Conservation (phyloP, 2,797 vertebrate genomes). For the Rhabdomys pumilio region DNA sequence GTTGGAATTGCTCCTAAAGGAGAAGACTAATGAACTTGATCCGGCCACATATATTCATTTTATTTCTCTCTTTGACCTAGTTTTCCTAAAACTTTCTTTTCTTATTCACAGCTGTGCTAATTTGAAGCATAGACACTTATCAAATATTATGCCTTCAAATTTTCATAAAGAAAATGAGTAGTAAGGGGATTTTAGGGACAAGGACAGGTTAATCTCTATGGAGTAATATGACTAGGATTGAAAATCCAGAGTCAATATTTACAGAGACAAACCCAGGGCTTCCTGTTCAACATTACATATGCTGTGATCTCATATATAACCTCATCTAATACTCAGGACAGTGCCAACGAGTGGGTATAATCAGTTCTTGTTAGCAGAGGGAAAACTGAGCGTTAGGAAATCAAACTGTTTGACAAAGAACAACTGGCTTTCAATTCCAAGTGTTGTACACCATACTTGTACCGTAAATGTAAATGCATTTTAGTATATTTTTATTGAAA, state of each 20-base stretch:
- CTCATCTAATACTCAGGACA: background rate
- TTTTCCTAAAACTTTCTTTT: slow-evolving; percentile 50
- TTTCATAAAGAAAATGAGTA: slow-evolving; percentile 26
- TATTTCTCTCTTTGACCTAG: slow-evolving; percentile 28
- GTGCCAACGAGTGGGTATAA: background rate
- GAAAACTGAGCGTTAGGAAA: background rate
- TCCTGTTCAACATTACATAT: background rate
- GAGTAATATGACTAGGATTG: background rate
- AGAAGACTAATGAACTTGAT: slow-evolving; percentile 58
- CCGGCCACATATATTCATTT: background rate
- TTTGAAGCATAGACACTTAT: background rate
- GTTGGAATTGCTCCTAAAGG: background rate
- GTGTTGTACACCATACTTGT: background rate
- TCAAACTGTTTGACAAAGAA: background rate
- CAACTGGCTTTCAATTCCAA: background rate
- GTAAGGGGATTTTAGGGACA: background rate
- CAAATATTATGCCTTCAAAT: slow-evolving; percentile 36
- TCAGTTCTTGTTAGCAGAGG: slow-evolving; percentile 26
- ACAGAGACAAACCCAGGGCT: background rate
- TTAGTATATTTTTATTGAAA: background rate
- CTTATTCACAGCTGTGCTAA: background rate
- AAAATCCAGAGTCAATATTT: background rate
- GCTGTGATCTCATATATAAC: background rate
- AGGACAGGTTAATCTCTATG: background rate
- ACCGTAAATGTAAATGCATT: background rate